Evolutionary conservation across 2,888 invertebrate genomes (phyloP), one percentile per base, ranked within the genome.

Genomic region (Mesochorus sp.): DNA sequence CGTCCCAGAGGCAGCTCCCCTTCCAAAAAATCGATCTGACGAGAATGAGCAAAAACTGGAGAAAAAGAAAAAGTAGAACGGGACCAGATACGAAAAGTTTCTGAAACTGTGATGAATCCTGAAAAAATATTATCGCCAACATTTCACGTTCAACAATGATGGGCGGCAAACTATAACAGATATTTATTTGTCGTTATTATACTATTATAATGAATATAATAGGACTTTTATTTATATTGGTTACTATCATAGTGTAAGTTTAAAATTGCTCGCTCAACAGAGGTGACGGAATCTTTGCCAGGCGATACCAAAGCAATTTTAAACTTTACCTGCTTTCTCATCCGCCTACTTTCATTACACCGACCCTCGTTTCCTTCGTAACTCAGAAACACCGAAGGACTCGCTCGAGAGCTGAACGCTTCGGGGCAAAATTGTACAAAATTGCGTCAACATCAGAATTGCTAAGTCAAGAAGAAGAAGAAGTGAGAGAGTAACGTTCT

Each of bases 361-460:
- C 31, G 21, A 19, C 62, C n/a, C n/a, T n/a, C n/a, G n/a, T n/a
- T n/a, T 44, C 12, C 42, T 44, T 2, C 28, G 19, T 62, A 62
- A 31, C 44, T 34, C 26, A 4, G 47, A 47, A 44, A 47, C 28
- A 19, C 12, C 21, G n/a, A 21, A 47, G 21, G 47, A 28, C 21
- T 12, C 28, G 19, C 12, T 26, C 44, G 12, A 31, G 19, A 31
- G 44, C 8, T 14, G 10, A 17, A 26, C 28, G 47, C 49, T 28
- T n/a, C 34, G 24, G 21, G 49, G 21, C 34, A 24, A 34, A 34
- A 64, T 49, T 19, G 21, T 19, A 17, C 47, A 26, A 70, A 70
- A 70, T 59, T 59, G 57, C 24, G 47, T 59, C 24, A 70, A 59
- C 70, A 28, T 42, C 31, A 37, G 59, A 57, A 68, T 31, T 57